Evolutionary conservation across 2,888 invertebrate genomes (phyloP).

Genomic region (Eristalis pertinax): DNA sequence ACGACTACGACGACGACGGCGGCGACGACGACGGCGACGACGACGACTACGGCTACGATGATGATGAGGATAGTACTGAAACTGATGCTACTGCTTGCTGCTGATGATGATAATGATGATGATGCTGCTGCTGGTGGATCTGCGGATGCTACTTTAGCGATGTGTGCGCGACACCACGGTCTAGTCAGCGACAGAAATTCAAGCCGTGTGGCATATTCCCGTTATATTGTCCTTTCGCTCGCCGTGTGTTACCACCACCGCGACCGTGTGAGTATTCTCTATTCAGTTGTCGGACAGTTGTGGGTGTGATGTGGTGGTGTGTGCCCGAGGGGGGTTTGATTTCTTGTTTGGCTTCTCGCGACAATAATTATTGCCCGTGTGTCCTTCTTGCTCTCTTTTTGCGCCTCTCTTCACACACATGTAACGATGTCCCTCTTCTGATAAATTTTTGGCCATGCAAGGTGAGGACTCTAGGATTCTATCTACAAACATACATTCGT

Average conservation of each 20-base stretch:
- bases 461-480: conserved; percentile 18
- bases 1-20: conserved; percentile 21
- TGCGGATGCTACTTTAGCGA: conserved; percentile 12
- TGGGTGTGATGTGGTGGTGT: conserved; percentile 24
- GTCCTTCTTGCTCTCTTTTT: conserved; percentile 43
- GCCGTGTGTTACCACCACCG: conserved; percentile 26
- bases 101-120: conserved; percentile 47
- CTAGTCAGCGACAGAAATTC: conserved; percentile 69
- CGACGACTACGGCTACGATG: conserved; percentile 33
- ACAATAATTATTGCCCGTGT: conserved; percentile 60
- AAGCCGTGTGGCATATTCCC: conserved; percentile 72
- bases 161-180: conserved; percentile 54
- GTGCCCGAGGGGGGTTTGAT: conserved; percentile 10
- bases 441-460: conserved; percentile 36
- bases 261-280: conserved; percentile 2
- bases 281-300: neutral
- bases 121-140: conserved; percentile 13
- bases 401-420: conserved; percentile 35
- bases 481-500: neutral
- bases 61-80: conserved; percentile 49
- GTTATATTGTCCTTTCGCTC: conserved; percentile 56
- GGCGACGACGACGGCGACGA: conserved; percentile 33
- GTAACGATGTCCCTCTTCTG: conserved; percentile 14
- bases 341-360: conserved; percentile 65
- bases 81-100: conserved; percentile 12